These are phyloP conservation scores for Himalopsyche tibetana DNA, from an alignment of 2,888 invertebrate genomes.

Conservation along the genomic window DNA sequence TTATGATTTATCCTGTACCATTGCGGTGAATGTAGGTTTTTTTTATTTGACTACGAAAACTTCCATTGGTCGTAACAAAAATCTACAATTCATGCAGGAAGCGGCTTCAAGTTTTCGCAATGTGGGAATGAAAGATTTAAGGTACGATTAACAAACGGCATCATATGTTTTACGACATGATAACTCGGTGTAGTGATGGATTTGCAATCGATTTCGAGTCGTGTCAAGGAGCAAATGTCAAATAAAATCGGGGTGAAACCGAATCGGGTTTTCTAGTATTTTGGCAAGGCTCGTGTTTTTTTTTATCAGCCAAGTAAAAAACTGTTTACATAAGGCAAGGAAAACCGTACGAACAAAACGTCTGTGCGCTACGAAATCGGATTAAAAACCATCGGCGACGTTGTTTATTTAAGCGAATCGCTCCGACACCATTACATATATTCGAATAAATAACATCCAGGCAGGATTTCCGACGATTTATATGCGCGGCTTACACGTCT, in stretches of 20 bases:
- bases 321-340: slow-evolving; percentile 59
- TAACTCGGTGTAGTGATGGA: slow-evolving; percentile 1
- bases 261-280: not conserved
- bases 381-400: slow-evolving; percentile 52
- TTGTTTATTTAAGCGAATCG: slow-evolving; percentile 63
- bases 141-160: not conserved
- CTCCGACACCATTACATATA: slow-evolving; percentile 57
- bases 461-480: slow-evolving; percentile 51
- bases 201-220: slow-evolving; percentile 31
- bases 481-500: slow-evolving; percentile 45
- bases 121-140: not conserved
- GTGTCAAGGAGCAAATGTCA: slow-evolving; percentile 42
- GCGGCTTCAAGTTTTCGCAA: not conserved
- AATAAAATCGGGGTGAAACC: slow-evolving; percentile 24
- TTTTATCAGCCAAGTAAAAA: slow-evolving; percentile 44
- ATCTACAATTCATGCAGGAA: slow-evolving; percentile 42
- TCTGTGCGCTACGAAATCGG: slow-evolving; percentile 48
- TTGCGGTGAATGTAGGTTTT: not conserved
- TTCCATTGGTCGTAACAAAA: not conserved
- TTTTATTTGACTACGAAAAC: not conserved
- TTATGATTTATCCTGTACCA: not conserved
- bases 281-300: slow-evolving; percentile 41
- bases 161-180: slow-evolving; percentile 18
- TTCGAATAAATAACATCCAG: slow-evolving; percentile 52
- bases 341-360: slow-evolving; percentile 46